A percentile compares a stretch with the other conserved stretches of the same genome.
Evolutionary conservation across 2,888 invertebrate species (phyloP).

Genomic region (Ypsolopha scabrella): DNA sequence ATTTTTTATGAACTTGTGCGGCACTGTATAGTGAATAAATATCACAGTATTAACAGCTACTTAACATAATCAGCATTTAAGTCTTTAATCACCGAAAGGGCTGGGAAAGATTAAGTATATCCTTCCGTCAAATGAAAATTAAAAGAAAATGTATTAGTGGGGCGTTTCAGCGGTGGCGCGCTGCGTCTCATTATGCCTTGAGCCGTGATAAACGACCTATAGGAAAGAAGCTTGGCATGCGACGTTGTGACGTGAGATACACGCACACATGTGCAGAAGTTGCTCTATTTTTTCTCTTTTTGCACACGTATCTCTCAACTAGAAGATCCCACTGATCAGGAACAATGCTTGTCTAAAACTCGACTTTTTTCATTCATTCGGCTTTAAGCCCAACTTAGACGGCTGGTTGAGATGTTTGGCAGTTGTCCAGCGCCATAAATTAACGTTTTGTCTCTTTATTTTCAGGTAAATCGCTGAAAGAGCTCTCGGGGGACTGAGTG

Average conservation of each 20-base stretch:
- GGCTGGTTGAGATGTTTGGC: slow-evolving; percentile 65
- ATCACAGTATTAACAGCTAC: too few species aligned
- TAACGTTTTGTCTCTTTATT: slow-evolving; percentile 62
- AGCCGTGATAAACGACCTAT: slow-evolving; percentile 59
- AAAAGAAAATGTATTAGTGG: slow-evolving; percentile 7
- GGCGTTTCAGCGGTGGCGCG: slow-evolving; percentile 23
- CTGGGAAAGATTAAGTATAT: not conserved
- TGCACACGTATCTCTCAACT: slow-evolving; percentile 53
- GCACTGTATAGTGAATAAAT: too few species aligned
- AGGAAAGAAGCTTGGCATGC: slow-evolving; percentile 63
- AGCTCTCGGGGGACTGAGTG: slow-evolving; percentile 33
- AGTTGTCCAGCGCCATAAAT: slow-evolving; percentile 56
- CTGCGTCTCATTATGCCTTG: slow-evolving; percentile 60
- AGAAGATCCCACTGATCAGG: slow-evolving; percentile 45
- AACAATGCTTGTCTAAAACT: slow-evolving; percentile 39
- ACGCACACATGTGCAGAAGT: slow-evolving; percentile 22
- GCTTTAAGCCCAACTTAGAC: slow-evolving; percentile 54
- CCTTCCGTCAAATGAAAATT: slow-evolving; percentile 5
- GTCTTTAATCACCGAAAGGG: not conserved
- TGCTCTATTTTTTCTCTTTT: slow-evolving; percentile 59
- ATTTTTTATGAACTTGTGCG: too few species aligned
- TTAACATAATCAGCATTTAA: too few species aligned
- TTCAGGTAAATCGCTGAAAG: slow-evolving; percentile 65
- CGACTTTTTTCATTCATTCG: slow-evolving; percentile 58
- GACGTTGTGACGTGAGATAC: slow-evolving; percentile 53